Conservation (phyloP, 2,797 vertebrate species). For the Graptemys geographica region DNA sequence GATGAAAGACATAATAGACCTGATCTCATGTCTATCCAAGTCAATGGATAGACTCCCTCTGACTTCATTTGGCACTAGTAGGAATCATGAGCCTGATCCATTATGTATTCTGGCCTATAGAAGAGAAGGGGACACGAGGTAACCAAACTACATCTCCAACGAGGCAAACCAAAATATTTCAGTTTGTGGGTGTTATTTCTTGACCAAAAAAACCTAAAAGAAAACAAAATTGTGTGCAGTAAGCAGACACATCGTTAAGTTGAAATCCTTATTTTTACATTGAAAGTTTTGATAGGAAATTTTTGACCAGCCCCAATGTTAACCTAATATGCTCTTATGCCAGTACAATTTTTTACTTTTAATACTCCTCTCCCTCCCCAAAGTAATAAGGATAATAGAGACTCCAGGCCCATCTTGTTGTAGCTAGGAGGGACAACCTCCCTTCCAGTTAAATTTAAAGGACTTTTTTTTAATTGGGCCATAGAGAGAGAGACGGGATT, state of each 20-base stretch:
- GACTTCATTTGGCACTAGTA: conserved; percentile 55
- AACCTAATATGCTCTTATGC: neutral
- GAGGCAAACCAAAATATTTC: neutral
- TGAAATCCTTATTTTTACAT: neutral
- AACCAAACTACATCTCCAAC: neutral
- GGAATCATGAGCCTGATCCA: conserved; percentile 39
- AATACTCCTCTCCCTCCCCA: neutral
- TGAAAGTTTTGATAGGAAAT: neutral
- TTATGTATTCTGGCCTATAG: neutral
- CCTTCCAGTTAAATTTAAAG: too few relatives aligned
- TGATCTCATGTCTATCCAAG: conserved; percentile 9
- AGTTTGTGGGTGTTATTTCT: neutral
- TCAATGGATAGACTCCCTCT: neutral
- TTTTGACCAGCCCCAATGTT: neutral
- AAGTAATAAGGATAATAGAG: neutral
- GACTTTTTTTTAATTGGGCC: too few relatives aligned
- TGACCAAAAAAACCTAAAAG: neutral
- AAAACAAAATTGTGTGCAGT: neutral
- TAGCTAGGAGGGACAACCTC: neutral
- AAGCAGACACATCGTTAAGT: neutral
- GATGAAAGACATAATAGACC: conserved; percentile 47
- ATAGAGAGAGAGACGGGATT: too few relatives aligned
- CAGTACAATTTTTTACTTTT: neutral
- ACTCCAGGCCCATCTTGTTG: neutral
- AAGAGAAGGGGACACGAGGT: neutral